Base-by-base conservation (phyloP, 1,140 invertebrate species). In the Drosophila tsacasi region DNA sequence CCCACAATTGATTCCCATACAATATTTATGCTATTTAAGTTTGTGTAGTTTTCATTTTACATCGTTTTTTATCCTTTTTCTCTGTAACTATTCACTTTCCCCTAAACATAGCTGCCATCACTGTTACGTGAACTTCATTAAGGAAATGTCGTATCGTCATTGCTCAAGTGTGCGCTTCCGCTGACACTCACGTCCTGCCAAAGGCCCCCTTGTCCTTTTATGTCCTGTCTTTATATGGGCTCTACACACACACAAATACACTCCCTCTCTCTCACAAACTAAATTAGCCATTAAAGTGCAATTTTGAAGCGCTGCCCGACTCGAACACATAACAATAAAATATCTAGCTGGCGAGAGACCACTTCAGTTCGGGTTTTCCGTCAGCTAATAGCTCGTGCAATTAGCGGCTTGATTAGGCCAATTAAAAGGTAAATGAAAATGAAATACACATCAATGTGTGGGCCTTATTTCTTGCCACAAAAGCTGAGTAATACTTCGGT, bases 281-380 rank as follows among this genome's bases (percentile, higher is more conserved):
- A 85, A 90, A 90, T 90, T 90, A 90, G 85, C 79, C 85, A 85
- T 90, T 90, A 85, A 90, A 90, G 79, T 85, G 86, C 82, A 91
- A 85, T 90, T 87, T 90, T 91, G 82, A 85, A 85, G 83, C 46
- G 67, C 79, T 59, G 44, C 32, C 40, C 35, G 32, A 39, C 39
- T 44, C 35, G 17, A 37, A 54, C 27, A 21, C 75, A 90, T 90
- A 85, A 90, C 86, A 90, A 90, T 90, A 86, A 91, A 90, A 79
- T 82, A 91, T 90, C 67, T 79, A 63, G 42, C 59, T 44, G 61
- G 47, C 71, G 55, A 63, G 68, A 61, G 35, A 63, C 67, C 77
- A 50, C 66, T 58, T 46, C 52, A 27, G 40, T 46, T 57, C 27
- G 61, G 35, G 40, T 76, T 55, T 61, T 57, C 39, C 46, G 60